Percentiles rank a stretch among this genome's conserved stretches.
Evolutionary conservation across 1,140 invertebrate species (phyloP).

Genomic region (Nebria ingens): DNA sequence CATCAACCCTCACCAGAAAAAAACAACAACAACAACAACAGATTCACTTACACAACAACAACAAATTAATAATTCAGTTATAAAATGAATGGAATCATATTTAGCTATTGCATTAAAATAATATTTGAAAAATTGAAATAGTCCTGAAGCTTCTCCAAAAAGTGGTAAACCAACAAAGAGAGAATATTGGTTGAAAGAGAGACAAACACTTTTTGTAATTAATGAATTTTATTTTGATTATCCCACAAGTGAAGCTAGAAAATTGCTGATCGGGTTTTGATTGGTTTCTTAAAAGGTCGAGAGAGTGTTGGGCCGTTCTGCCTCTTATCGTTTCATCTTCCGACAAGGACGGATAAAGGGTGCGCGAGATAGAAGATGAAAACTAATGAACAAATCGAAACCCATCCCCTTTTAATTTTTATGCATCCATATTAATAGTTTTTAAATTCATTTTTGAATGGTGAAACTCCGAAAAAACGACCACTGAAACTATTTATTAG

Average conservation of each 20-base stretch:
- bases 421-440: constrained; percentile 28
- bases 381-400: constrained; percentile 30
- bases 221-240: constrained; percentile 31
- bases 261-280: constrained; percentile 30
- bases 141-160: too few relatives aligned
- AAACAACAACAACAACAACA: too few relatives aligned
- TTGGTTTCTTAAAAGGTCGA: constrained; percentile 27
- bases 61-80: too few relatives aligned
- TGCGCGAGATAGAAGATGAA: constrained; percentile 13
- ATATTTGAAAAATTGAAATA: too few relatives aligned
- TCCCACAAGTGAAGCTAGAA: constrained; percentile 28
- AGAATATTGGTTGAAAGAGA: too few relatives aligned
- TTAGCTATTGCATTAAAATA: too few relatives aligned
- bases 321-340: constrained; percentile 11
- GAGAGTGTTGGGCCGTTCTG: constrained; percentile 1
- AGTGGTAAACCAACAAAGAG: too few relatives aligned
- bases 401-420: constrained; percentile 26
- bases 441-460: constrained; percentile 26
- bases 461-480: too few relatives aligned
- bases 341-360: constrained; percentile 17
- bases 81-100: too few relatives aligned
- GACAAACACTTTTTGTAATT: constrained; percentile 29
- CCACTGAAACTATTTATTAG: too few relatives aligned
- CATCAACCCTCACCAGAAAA: too few relatives aligned
- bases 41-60: too few relatives aligned